Evolutionary conservation across 2,888 invertebrate species (phyloP).

Genomic region (Brachyopa scutellaris): DNA sequence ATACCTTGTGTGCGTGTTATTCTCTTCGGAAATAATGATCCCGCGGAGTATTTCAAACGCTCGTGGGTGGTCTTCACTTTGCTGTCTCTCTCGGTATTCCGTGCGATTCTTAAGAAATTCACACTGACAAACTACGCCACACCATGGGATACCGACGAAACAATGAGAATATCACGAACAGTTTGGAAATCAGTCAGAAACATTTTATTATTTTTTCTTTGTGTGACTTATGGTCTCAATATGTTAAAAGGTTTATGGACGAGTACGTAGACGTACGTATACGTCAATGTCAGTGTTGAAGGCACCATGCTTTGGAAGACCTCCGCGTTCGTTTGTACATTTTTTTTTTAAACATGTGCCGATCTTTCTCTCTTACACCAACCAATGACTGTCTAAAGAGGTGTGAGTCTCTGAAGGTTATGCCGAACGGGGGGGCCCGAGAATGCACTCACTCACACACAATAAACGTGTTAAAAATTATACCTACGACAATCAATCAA

Average conservation of each 20-base stretch:
- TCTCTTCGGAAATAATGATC: constrained; percentile 11
- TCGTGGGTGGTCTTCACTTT: constrained; percentile 55
- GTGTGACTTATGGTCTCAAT: constrained; percentile 64
- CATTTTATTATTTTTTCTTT: constrained; percentile 21
- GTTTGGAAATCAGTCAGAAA: constrained; percentile 66
- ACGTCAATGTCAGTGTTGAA: constrained; percentile 28
- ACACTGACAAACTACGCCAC: constrained; percentile 38
- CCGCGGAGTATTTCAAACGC: constrained; percentile 37
- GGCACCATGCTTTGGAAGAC: constrained; percentile 22
- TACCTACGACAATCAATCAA: constrained; percentile 66
- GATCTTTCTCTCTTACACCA: constrained; percentile 16
- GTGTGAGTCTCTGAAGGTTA: constrained; percentile 64
- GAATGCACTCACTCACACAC: constrained; percentile 8
- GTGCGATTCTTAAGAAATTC: constrained; percentile 66
- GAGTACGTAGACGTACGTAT: neutral
- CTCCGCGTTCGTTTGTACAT: constrained; percentile 29
- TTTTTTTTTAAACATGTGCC: constrained; percentile 27
- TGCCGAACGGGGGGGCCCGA: constrained; percentile 14
- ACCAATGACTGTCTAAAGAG: constrained; percentile 52
- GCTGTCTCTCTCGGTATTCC: neutral
- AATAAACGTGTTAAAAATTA: constrained; percentile 66
- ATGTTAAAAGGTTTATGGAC: neutral
- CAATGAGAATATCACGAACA: constrained; percentile 52
- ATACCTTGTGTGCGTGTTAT: neutral
- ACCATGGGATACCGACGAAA: constrained; percentile 38